Conservation (phyloP, 2,888 invertebrate genomes). For the Amiota communis region DNA sequence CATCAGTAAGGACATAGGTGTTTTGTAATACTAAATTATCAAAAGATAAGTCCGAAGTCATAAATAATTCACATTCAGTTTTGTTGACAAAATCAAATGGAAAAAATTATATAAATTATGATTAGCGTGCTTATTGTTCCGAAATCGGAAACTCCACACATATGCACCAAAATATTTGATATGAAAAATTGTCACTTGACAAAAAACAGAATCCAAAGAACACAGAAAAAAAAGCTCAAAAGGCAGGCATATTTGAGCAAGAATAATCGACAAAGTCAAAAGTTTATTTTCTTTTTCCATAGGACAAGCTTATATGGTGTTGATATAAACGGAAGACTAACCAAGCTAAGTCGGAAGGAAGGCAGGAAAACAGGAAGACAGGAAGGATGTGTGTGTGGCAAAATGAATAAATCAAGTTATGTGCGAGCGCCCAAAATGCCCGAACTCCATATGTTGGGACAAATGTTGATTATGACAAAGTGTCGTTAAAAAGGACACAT, state of each 20-base stretch:
- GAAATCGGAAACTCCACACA: constrained; percentile 33
- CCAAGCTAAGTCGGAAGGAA: constrained; percentile 39
- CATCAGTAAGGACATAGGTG: too few species aligned
- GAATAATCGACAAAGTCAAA: constrained; percentile 26
- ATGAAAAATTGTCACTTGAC: constrained; percentile 63
- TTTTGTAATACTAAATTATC: too few species aligned
- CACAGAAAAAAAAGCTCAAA: too few species aligned
- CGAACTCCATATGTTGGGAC: constrained; percentile 57
- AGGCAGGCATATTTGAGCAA: neutral
- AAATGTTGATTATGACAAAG: constrained; percentile 70
- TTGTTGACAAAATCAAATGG: too few species aligned
- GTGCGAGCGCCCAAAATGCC: constrained; percentile 42
- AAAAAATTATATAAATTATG: constrained; percentile 55
- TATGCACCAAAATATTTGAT: constrained; percentile 41
- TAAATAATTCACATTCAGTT: too few species aligned
- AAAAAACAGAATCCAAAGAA: constrained; percentile 34
- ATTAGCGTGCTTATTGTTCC: constrained; percentile 58
- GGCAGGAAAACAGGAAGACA: constrained; percentile 28
- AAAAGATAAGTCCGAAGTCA: too few species aligned
- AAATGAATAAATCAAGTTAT: constrained; percentile 26
- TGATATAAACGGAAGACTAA: constrained; percentile 26
- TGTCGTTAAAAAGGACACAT: constrained; percentile 68
- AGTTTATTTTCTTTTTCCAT: too few species aligned
- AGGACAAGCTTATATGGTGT: too few species aligned
- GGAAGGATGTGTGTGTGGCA: neutral